A percentile compares a stretch with the other conserved stretches of the same genome.
Evolutionary conservation across 37 sponge, comb jelly and placozoan species (phyloP).

Genomic region (Petrosia ficiformis): DNA sequence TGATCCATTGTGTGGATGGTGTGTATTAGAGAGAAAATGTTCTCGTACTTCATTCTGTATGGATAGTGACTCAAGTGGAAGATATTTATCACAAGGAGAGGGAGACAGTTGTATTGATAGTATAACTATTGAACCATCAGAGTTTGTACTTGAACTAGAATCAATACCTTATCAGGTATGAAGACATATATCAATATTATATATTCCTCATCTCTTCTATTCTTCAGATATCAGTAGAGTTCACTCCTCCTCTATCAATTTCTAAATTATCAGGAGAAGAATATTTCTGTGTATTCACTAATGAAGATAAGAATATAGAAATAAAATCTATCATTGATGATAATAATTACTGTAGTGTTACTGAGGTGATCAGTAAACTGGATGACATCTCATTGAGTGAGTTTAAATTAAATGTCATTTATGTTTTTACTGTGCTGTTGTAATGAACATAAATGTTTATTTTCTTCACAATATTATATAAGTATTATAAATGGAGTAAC

Average conservation of each 20-base stretch:
- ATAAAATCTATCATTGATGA: constrained; percentile 1
- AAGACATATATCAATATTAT: not conserved
- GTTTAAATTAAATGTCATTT: too few relatives aligned
- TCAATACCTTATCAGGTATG: not conserved
- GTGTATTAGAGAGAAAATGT: constrained; percentile 86
- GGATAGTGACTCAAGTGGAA: constrained; percentile 31
- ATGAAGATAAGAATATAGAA: not conserved
- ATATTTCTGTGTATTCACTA: constrained; percentile 17
- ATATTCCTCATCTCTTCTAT: not conserved
- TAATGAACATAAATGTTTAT: not conserved
- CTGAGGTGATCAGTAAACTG: constrained; percentile 1
- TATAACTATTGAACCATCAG: constrained; percentile 8
- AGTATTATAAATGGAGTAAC: too few relatives aligned
- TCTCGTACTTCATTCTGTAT: constrained; percentile 61
- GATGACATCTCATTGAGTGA: not conserved
- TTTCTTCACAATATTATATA: too few relatives aligned
- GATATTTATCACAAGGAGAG: constrained; percentile 26
- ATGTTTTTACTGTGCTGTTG: too few relatives aligned
- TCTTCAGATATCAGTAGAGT: not conserved
- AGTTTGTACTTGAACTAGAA: not conserved
- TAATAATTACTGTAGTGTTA: constrained; percentile 30
- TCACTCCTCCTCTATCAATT: constrained; percentile 22
- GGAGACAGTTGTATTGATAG: constrained; percentile 7
- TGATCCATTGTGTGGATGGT: constrained; percentile 91
- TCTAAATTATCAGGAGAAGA: constrained; percentile 6